Evolutionary conservation across 35 echinoderm and acorn worm species (phyloP).

Genomic region (Stichopus chloronotus): DNA sequence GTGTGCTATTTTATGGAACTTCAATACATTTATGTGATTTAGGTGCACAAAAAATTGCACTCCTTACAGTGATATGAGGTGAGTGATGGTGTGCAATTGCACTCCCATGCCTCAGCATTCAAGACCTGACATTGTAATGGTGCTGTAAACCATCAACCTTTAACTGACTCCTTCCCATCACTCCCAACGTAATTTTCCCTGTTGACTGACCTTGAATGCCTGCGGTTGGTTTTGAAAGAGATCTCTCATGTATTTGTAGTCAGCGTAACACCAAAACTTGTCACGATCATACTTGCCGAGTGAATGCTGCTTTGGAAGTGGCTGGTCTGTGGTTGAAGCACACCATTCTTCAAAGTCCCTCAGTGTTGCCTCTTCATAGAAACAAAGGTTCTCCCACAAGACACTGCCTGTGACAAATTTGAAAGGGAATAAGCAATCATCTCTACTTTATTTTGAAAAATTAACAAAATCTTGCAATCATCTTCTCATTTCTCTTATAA

Average conservation of each 20-base stretch:
- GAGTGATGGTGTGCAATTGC: no score
- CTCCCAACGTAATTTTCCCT: no score
- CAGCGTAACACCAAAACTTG: constrained; percentile 89
- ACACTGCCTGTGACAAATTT: constrained; percentile 4
- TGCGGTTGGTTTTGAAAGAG: constrained; percentile 69
- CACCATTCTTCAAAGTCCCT: constrained; percentile 79
- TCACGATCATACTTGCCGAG: constrained; percentile 55
- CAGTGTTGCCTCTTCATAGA: constrained; percentile 71
- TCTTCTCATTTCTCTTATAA: neutral
- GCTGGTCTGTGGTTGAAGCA: neutral
- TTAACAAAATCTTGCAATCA: neutral
- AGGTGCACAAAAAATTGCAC: no score
- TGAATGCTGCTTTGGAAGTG: constrained; percentile 5
- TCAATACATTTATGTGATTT: no score
- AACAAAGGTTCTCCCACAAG: constrained; percentile 66
- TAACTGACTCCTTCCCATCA: no score
- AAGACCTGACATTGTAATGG: no score
- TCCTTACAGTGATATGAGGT: no score
- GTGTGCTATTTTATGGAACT: no score
- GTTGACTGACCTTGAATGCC: constrained; percentile 58
- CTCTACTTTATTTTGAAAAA: neutral
- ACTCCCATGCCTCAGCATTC: no score
- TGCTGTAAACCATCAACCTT: no score
- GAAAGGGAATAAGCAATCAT: neutral
- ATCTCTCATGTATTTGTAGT: constrained; percentile 88